A percentile compares a stretch with the other conserved stretches of the same genome.
Conservation (phyloP, 2,113 vertebrate species). For the Periophthalmodon schlosseri region DNA sequence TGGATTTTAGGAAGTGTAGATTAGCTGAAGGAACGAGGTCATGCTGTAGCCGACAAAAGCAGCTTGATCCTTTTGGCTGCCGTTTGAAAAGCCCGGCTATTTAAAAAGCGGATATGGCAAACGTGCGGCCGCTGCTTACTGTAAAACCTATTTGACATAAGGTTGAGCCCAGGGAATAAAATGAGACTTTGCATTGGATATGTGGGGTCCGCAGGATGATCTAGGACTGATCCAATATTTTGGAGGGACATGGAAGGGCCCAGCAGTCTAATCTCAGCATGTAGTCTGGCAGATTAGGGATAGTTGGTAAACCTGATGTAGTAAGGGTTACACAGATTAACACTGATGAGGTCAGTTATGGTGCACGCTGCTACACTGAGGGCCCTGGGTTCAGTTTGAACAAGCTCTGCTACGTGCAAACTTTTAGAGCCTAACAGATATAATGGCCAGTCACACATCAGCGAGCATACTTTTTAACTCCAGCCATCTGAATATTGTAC, state of each 20-base stretch:
- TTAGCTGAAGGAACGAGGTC: constrained; percentile 69
- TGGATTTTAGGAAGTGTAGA: constrained; percentile 63
- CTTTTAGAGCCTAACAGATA: not conserved
- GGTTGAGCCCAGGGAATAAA: constrained; percentile 61
- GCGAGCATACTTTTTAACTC: too few relatives aligned
- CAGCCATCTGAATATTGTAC: not conserved
- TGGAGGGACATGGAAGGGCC: constrained; percentile 52
- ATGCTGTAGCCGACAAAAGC: constrained; percentile 47
- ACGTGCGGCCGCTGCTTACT: constrained; percentile 42
- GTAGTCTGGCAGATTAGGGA: constrained; percentile 61
- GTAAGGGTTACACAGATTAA: constrained; percentile 58
- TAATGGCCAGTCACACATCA: not conserved
- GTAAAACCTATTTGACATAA: constrained; percentile 65
- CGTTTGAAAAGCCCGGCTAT: constrained; percentile 51
- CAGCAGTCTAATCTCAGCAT: constrained; percentile 64
- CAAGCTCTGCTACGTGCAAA: not conserved
- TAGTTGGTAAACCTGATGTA: constrained; percentile 60
- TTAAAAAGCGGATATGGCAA: constrained; percentile 48
- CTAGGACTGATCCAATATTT: constrained; percentile 72
- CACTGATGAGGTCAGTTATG: constrained; percentile 25
- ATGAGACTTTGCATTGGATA: constrained; percentile 49
- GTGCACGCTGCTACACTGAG: not conserved
- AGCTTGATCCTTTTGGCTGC: constrained; percentile 52
- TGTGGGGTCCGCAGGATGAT: constrained; percentile 60
- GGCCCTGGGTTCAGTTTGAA: not conserved